Evolutionary conservation across 2,888 invertebrate genomes (phyloP), one percentile per base, ranked within the genome.

Genomic region (Eupithecia exiguata): DNA sequence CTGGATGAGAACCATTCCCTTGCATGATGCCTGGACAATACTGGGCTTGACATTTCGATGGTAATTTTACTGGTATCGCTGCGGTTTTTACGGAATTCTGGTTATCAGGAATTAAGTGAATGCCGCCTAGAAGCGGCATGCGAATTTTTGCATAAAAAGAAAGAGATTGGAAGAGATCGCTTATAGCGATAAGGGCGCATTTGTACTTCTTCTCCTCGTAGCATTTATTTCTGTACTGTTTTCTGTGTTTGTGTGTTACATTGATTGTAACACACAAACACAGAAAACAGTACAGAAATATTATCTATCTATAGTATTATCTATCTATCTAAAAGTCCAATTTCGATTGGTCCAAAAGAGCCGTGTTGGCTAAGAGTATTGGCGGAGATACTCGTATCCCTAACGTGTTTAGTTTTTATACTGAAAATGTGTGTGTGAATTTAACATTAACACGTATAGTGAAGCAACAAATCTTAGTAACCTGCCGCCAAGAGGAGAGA

Each of bases 11-110:
- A 71, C 74, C 76, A 77, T 70, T 71, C 71, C 58, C 61, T 49
- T 61, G 74, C 71, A 74, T 78, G 62, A 75, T 79, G 78, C 75
- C 78, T 63, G 77, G 77, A 76, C 79, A 77, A 79, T 79, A 78
- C 76, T 43, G 69, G 61, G 58, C 75, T 62, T 74, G 67, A 74
- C 74, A 77, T 74, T 73, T 77, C 69, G 76, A 76, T 72, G 76
- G 75, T 79, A 77, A 75, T 73, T 70, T 49, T 38, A 73, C 40
- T 14, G 66, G 40, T 65, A 58, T 35, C 35, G 62, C 18, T 35
- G 68, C 7, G 7, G 21, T 66, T 40, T 66, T 66, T 66, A 25
- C 40, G 6, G 66, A 66, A 21, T 38, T n/a, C 66, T n/a, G 66
- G 38, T 36, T 38, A 62, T 58, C 58, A 58, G 58, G 5, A 25